Conservation (phyloP, 2,113 vertebrate genomes). For the Alligator mississippiensis region DNA sequence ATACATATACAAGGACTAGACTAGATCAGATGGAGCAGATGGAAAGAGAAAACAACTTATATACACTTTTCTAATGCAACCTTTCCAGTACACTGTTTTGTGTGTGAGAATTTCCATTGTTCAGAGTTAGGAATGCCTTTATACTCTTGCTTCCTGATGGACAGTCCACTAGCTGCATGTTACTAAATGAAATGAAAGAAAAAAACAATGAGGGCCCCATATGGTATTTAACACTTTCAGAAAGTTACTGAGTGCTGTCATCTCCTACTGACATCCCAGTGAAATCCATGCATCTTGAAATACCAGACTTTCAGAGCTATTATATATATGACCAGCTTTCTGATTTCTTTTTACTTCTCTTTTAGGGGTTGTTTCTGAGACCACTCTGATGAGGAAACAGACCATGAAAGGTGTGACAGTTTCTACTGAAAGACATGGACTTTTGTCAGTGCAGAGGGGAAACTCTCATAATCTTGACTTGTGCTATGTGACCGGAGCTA, state of each 20-base stretch:
- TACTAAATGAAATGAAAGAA: conserved; percentile 28
- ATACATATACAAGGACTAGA: not conserved
- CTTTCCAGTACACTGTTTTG: not conserved
- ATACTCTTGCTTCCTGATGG: not conserved
- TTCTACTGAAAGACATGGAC: conserved; percentile 38
- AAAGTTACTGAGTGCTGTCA: not conserved
- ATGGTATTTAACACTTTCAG: conserved; percentile 2
- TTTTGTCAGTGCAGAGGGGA: conserved; percentile 26
- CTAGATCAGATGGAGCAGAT: not conserved
- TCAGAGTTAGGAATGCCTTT: not conserved
- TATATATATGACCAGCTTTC: conserved; percentile 18
- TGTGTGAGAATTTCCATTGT: not conserved
- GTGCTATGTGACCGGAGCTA: not conserved
- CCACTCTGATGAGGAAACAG: conserved; percentile 26
- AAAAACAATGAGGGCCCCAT: conserved; percentile 13
- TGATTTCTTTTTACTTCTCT: conserved; percentile 2
- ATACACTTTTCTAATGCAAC: not conserved
- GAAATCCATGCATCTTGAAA: not conserved
- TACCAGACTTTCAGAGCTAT: not conserved
- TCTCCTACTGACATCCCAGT: not conserved
- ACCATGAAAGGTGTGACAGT: rapidly evolving
- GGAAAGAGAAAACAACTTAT: conserved; percentile 9
- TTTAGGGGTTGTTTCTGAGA: not conserved
- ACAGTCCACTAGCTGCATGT: not conserved
- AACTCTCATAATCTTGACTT: conserved; percentile 32